Percentiles rank a stretch among this genome's conserved stretches.
These are phyloP conservation scores for Podarcis muralis DNA, from an alignment of 2,113 vertebrate genomes.

Conservation along the genomic window DNA sequence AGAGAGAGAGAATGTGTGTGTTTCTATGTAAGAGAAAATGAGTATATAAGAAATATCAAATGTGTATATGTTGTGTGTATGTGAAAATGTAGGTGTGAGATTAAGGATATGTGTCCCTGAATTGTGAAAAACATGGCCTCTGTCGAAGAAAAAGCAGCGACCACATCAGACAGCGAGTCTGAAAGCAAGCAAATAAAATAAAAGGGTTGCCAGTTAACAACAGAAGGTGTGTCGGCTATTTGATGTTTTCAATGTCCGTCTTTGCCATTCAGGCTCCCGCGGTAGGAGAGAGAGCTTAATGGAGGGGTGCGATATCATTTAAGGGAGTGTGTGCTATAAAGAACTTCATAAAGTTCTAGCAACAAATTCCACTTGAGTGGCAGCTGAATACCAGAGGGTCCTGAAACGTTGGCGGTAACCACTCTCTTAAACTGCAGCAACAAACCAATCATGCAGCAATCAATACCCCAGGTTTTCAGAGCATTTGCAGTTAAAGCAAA, in stretches of 20 bases:
- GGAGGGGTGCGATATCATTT: neutral
- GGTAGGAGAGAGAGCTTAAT: neutral
- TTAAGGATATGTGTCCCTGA: neutral
- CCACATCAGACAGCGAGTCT: neutral
- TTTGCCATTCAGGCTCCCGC: neutral
- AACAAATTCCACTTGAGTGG: neutral
- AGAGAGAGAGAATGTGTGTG: too few species aligned
- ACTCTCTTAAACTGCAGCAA: conserved; percentile 11
- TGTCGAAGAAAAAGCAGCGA: neutral
- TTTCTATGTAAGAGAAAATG: too few species aligned
- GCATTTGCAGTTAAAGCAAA: conserved; percentile 13
- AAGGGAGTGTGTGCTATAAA: neutral
- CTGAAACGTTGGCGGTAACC: neutral
- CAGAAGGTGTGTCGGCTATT: neutral
- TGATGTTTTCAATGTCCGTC: neutral
- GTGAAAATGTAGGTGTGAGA: accelerated
- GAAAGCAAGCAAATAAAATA: conserved; percentile 13
- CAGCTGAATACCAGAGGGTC: neutral
- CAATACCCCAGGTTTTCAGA: neutral
- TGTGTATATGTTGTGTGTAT: too few species aligned
- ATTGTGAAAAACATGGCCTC: neutral
- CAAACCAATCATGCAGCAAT: neutral
- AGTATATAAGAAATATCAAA: too few species aligned
- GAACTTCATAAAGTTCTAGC: neutral
- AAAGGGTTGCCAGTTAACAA: neutral